Evolutionary conservation across 2,888 invertebrate species (phyloP).

Genomic region (Oxystoma pomonae): DNA sequence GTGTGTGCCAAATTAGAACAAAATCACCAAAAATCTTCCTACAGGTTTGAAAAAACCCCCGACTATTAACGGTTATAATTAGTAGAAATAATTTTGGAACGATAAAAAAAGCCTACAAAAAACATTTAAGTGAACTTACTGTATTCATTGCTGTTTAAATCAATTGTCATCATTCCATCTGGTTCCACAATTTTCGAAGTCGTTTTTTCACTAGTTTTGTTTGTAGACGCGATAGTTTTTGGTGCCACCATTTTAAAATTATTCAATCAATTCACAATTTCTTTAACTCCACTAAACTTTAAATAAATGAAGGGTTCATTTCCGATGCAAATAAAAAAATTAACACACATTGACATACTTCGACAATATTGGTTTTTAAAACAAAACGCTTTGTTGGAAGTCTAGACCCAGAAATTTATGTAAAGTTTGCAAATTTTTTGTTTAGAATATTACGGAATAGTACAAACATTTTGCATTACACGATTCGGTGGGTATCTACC

Average conservation of each 20-base stretch:
- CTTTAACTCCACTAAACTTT: no score
- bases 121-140: constrained; percentile 7
- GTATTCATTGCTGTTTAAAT: constrained; percentile 32
- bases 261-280: no score
- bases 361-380: no score
- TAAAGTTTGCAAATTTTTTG: not conserved
- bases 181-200: constrained; percentile 33
- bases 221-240: constrained; percentile 12
- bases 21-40: no score
- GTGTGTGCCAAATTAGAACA: no score
- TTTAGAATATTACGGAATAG: not conserved
- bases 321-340: not conserved
- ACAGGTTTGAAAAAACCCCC: no score
- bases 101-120: not conserved
- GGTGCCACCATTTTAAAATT: constrained; percentile 25
- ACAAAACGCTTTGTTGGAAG: not conserved
- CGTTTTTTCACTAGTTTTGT: constrained; percentile 19
- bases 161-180: constrained; percentile 41
- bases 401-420: not conserved
- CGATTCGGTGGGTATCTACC: no score
- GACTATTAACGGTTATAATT: no score
- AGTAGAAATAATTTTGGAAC: not conserved
- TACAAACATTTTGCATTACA: no score
- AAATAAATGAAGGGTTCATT: not conserved
- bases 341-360: not conserved